These are phyloP conservation scores for Plebejus anna DNA, from an alignment of 2,888 invertebrate species.

Conservation along the genomic window DNA sequence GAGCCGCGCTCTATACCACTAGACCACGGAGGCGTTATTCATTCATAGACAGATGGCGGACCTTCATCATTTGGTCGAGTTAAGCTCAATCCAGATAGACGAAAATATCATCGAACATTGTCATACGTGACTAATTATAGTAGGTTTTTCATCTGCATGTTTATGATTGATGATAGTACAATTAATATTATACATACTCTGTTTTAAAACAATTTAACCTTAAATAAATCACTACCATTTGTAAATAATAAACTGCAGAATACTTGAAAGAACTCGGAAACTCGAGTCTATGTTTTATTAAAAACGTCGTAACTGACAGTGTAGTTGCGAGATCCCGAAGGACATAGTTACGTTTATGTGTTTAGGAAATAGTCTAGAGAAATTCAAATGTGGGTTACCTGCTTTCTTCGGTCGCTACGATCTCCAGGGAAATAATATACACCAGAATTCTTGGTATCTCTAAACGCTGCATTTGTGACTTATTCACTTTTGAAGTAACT, in stretches of 20 bases:
- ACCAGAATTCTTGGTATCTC: not conserved
- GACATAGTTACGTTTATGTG: constrained; percentile 18
- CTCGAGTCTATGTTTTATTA: not conserved
- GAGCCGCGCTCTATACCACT: too few species aligned
- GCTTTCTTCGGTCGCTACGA: constrained; percentile 9
- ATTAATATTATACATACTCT: too few species aligned
- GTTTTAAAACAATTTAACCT: too few species aligned
- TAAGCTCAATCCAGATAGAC: too few species aligned
- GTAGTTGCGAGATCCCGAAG: constrained; percentile 1
- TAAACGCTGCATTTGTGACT: constrained; percentile 13
- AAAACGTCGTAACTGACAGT: constrained; percentile 16
- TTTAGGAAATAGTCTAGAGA: constrained; percentile 22
- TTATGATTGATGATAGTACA: too few species aligned
- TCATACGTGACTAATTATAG: too few species aligned
- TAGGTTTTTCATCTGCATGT: too few species aligned
- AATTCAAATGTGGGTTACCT: constrained; percentile 20
- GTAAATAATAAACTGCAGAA: not conserved
- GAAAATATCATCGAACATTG: too few species aligned
- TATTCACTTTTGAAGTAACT: constrained; percentile 4
- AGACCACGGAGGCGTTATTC: too few species aligned
- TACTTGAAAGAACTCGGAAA: not conserved
- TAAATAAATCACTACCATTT: too few species aligned
- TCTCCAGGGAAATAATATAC: constrained; percentile 15
- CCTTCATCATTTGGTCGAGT: too few species aligned
- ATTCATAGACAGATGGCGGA: too few species aligned